phyloP scores from a whole-genome alignment of 2,113 vertebrate species.

The Protomyctophum bolini region DNA sequence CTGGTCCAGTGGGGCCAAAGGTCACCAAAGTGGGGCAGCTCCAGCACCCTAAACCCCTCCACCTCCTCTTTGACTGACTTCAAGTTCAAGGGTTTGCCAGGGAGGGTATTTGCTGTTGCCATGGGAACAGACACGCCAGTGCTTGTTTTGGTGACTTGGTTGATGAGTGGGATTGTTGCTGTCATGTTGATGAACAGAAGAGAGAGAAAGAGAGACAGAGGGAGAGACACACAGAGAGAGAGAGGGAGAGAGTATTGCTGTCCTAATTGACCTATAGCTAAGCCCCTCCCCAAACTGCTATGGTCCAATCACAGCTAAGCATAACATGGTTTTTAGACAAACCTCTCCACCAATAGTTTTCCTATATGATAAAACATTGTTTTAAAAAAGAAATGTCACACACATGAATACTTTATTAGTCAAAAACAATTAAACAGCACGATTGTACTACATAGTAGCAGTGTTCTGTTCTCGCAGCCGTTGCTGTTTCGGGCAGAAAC shows the following conservation, averaged over 20 bases:
- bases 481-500: no score
- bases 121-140: conserved; percentile 21
- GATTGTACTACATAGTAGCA: background rate
- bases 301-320: no score
- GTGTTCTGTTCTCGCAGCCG: no score
- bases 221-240: no score
- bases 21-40: conserved; percentile 7
- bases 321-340: no score
- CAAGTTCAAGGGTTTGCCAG: background rate
- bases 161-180: background rate
- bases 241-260: background rate
- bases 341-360: no score
- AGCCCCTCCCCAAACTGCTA: no score
- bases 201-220: background rate
- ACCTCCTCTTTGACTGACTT: background rate
- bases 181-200: background rate
- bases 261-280: no score
- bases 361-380: no score
- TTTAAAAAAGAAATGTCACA: no score
- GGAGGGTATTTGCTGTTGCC: conserved; percentile 4
- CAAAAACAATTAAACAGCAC: background rate
- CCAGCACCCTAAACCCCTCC: background rate
- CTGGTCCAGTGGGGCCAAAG: conserved; percentile 17
- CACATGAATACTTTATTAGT: no score
- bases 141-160: conserved; percentile 9